Conservation (phyloP, 35 echinoderm and acorn worm species). For the Nesometra sesokonis region DNA sequence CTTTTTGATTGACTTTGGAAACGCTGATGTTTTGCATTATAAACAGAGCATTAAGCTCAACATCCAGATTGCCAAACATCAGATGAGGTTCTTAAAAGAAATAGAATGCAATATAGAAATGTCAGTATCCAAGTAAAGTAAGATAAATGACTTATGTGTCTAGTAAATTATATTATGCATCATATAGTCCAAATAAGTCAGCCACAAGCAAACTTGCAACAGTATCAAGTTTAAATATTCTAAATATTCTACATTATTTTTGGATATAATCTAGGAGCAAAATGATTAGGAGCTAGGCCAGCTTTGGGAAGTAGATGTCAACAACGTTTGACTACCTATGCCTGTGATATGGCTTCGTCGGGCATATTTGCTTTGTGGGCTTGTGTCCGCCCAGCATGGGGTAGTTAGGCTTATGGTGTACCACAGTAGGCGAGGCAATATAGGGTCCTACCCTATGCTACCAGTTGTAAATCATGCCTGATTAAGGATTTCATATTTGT, state of each 20-base stretch:
- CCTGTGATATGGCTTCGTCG: neutral
- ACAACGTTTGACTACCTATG: neutral
- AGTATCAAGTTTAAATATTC: slow-evolving; percentile 1
- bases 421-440: neutral
- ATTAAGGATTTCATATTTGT: neutral
- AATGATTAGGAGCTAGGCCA: neutral
- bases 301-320: neutral
- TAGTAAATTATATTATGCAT: neutral
- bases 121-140: no score
- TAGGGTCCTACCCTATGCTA: neutral
- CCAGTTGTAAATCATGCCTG: neutral
- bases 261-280: neutral
- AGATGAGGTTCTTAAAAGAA: no score
- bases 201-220: neutral
- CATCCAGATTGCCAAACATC: no score
- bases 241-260: neutral
- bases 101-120: no score
- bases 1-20: no score
- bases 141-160: no score
- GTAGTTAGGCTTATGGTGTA: neutral
- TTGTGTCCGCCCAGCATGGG: neutral
- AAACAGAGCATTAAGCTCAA: no score
- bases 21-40: no score
- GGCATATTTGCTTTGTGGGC: neutral
- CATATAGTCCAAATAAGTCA: no score